Base-by-base conservation (phyloP, 2,797 vertebrate genomes). In the Clangula hyemalis region DNA sequence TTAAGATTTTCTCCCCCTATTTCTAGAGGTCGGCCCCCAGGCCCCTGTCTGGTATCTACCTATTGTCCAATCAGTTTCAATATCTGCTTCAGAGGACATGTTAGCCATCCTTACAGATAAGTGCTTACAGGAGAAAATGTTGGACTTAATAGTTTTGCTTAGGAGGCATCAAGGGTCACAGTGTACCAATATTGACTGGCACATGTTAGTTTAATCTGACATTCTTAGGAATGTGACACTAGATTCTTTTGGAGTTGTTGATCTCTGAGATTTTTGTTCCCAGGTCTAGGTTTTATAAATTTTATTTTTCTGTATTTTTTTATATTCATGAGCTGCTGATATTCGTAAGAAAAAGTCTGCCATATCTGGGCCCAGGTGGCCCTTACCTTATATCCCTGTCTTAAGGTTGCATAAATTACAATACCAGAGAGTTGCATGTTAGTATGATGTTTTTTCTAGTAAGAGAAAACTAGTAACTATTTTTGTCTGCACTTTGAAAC, bases 1-100 rank as follows among this genome's bases (percentile, higher is more conserved):
- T 99, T 99, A 99, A 99, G 99, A 99, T 99, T 99, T 99, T 99
- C 98, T 99, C 98, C 99, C 98, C 98, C 98, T 98, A 98, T 99
- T 98, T 98, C 98, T 98, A 98, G 98, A 98, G 98, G 98, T 98
- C 98, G 98, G 98, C 98, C 98, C 98, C 97, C 97, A 97, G 97
- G 98, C 98, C 98, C 98, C 98, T 98, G 98, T 98, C 98, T 98
- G 98, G 98, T 98, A 98, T 98, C 98, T 98, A 98, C 97, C 98
- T 98, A 98, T 99, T 99, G 98, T 99, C 98, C 98, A 99, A 99
- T 99, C 98, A 98, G 98, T 98, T 98, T 98, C 98, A 98, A 98
- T 99, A 99, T 99, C 98, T 99, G 98, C 98, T 98, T 98, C 97
- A 97, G 98, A 98, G 98, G 98, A 98, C 98, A 98, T 98, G 98